Percentiles rank a stretch among this genome's conserved stretches.
Evolutionary conservation across 1,140 invertebrate species (phyloP).

Genomic region (Conopomorpha cramerella): DNA sequence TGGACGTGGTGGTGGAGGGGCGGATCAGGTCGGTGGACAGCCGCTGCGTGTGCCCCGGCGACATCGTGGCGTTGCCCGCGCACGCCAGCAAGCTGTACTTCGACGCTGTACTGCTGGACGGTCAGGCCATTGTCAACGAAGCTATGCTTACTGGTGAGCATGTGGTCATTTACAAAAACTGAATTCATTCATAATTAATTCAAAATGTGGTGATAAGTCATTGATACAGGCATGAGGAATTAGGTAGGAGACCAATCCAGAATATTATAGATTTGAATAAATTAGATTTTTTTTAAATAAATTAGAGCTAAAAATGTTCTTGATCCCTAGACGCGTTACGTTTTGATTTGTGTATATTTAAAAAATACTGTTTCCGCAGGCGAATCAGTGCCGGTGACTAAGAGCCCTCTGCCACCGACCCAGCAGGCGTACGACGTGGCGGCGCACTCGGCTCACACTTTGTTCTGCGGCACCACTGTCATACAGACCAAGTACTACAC

Average conservation of each 20-base stretch:
- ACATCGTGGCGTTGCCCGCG: slow-evolving; percentile 87
- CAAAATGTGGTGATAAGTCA: no score
- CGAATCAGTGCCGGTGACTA: slow-evolving; percentile 89
- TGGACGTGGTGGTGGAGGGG: slow-evolving; percentile 37
- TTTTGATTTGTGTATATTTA: no score
- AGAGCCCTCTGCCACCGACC: slow-evolving; percentile 79
- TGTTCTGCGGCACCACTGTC: slow-evolving; percentile 94
- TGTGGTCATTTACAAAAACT: no score
- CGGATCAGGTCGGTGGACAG: slow-evolving; percentile 56
- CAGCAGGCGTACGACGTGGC: slow-evolving; percentile 72
- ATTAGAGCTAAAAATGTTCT: no score
- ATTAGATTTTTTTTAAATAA: no score
- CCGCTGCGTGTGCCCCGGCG: slow-evolving; percentile 84
- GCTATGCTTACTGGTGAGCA: slow-evolving; percentile 90
- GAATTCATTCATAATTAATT: no score
- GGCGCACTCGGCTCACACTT: slow-evolving; percentile 85
- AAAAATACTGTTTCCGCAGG: no score
- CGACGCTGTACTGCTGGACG: slow-evolving; percentile 87
- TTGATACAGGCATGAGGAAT: no score
- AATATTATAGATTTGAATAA: no score
- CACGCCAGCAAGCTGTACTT: slow-evolving; percentile 85
- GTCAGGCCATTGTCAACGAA: slow-evolving; percentile 93
- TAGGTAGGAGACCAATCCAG: no score
- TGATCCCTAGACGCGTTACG: no score
- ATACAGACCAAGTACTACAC: slow-evolving; percentile 94